These are phyloP conservation scores for Alloscopus bannaensis DNA, from an alignment of 2,888 invertebrate genomes.

Conservation along the genomic window DNA sequence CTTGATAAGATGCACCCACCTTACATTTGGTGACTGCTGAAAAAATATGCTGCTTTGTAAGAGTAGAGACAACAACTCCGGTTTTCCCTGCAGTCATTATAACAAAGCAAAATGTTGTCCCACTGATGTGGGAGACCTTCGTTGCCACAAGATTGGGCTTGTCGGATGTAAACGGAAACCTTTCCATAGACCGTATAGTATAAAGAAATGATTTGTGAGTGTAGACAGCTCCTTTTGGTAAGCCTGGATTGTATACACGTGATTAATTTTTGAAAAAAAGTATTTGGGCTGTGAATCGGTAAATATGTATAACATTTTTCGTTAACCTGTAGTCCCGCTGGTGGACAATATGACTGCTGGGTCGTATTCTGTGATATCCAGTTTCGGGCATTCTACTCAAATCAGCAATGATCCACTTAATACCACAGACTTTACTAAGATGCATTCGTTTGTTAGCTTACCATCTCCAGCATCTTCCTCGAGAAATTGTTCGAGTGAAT, in stretches of 20 bases:
- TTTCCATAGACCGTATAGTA: constrained; percentile 25
- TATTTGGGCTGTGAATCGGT: too few species aligned
- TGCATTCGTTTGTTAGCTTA: background rate
- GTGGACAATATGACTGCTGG: constrained; percentile 67
- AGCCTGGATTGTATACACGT: background rate
- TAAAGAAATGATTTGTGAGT: constrained; percentile 55
- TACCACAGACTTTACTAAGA: background rate
- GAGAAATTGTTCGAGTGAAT: constrained; percentile 34
- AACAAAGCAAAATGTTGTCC: constrained; percentile 44
- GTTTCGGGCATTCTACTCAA: too few species aligned
- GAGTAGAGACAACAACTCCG: constrained; percentile 49
- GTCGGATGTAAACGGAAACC: background rate
- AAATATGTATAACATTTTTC: background rate
- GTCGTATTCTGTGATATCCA: constrained; percentile 45
- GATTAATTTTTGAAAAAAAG: too few species aligned
- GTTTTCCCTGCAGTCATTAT: constrained; percentile 43
- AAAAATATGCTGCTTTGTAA: constrained; percentile 64
- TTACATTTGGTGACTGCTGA: constrained; percentile 64
- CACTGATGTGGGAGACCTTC: constrained; percentile 68
- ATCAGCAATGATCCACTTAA: too few species aligned
- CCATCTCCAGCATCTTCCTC: constrained; percentile 41
- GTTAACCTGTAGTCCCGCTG: constrained; percentile 64
- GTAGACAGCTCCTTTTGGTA: constrained; percentile 68
- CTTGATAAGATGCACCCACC: too few species aligned
- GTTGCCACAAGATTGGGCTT: constrained; percentile 47